Percentiles rank a stretch among this genome's conserved stretches.
Conservation (phyloP, 2,113 vertebrate genomes). For the Gasterosteus aculeatus region DNA sequence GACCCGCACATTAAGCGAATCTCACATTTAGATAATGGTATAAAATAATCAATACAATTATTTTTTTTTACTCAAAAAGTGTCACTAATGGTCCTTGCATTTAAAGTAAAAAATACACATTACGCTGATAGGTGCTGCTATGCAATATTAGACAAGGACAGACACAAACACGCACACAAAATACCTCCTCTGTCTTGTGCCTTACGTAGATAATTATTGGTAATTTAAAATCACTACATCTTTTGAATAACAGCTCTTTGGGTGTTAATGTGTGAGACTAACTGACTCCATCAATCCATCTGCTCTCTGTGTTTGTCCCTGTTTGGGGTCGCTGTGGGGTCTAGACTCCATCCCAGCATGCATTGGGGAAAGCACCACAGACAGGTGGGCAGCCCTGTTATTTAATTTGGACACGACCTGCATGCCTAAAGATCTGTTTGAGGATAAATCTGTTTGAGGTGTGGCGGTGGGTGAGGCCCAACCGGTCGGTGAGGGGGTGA, state of each 20-base stretch:
- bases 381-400: neutral
- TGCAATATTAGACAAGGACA: too few species aligned
- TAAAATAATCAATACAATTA: too few species aligned
- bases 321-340: constrained; percentile 27
- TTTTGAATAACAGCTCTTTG: neutral
- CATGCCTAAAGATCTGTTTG: neutral
- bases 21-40: too few species aligned
- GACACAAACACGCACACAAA: too few species aligned
- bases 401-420: constrained; percentile 1
- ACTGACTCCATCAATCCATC: neutral
- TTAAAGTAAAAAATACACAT: too few species aligned
- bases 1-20: too few species aligned
- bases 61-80: too few species aligned
- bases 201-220: too few species aligned
- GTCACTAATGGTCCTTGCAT: too few species aligned
- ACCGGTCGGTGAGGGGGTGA: too few species aligned
- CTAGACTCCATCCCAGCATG: constrained; percentile 24
- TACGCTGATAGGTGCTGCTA: too few species aligned
- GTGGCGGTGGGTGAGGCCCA: too few species aligned
- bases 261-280: neutral
- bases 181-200: neutral
- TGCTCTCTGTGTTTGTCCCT: neutral
- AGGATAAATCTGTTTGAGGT: neutral
- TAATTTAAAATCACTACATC: neutral
- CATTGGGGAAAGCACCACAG: neutral